Base-by-base conservation (phyloP, 1,140 invertebrate genomes). In the Zaprionus inermis region DNA sequence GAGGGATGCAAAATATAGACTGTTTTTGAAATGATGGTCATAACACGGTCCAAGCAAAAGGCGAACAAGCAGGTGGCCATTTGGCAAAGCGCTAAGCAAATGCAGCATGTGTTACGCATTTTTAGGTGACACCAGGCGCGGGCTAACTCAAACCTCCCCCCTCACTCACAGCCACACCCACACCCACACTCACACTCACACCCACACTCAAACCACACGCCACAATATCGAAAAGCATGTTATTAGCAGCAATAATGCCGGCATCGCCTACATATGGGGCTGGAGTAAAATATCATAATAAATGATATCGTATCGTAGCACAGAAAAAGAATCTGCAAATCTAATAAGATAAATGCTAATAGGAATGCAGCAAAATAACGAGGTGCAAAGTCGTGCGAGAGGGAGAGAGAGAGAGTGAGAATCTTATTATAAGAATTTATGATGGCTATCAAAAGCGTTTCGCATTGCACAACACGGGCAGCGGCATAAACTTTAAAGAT, bases 1-100 rank as follows among this genome's bases (percentile, higher is more conserved):
- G 14, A 7, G 7, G 4, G 18, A 5, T 5, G 54, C 11, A 69
- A 73, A 63, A 68, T 82, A 79, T 86, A 68, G 83, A 86, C 83
- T 77, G 76, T 73, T 82, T 82, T 61, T 66, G n/a, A 86, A 82
- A 82, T 88, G 82, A 86, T 86, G 83, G 76, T 72, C 54, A 54
- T 72, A 82, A 82, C 61, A 70, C 69, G 83, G 60, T 60, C 51
- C 41, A 0, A 34, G 28, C 38, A 10, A 16, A 12, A 28, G 18
- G 16, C 28, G 16, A 0, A 16, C 20, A 60, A 32, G 22, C 54
- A 72, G 55, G 54, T 73, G 56, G 16, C 46, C 18, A 46, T 66
- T 67, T 55, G 46, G 5, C 55, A 28, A 52, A 18, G 52, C 24
- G 28, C 41, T 55, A 51, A 57, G 32, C 44, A 60, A 72, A 59